Conservation (phyloP, 2,113 vertebrate species). For the Chauna torquata region DNA sequence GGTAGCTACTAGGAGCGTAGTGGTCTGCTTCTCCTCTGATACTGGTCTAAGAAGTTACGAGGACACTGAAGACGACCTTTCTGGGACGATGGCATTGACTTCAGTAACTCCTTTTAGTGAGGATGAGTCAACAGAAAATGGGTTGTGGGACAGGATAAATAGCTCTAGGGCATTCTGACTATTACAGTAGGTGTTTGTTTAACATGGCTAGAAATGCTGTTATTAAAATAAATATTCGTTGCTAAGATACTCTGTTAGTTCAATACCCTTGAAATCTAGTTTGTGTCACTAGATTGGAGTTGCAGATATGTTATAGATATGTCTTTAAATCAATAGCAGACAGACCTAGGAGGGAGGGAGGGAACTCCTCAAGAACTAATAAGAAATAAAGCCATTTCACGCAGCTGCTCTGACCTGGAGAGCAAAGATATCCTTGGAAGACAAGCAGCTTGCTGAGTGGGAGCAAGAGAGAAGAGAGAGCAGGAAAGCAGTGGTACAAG, state of each 20-base stretch:
- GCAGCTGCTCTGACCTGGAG: conserved; percentile 25
- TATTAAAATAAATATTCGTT: conserved; percentile 62
- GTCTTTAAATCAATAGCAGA: not conserved
- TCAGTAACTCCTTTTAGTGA: not conserved
- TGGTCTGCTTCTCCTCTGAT: not conserved
- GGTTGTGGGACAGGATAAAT: not conserved
- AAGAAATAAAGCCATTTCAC: not conserved
- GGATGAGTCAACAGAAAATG: not conserved
- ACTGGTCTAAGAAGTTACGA: not conserved
- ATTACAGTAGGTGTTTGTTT: conserved; percentile 25
- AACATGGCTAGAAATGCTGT: conserved; percentile 31
- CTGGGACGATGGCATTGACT: not conserved
- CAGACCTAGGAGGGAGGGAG: conserved; percentile 27
- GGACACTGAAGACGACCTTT: not conserved
- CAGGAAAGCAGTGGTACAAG: not conserved
- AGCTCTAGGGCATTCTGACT: not conserved
- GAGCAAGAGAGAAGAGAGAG: not conserved
- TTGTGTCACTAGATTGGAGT: conserved; percentile 27
- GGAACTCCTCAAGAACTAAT: conserved; percentile 24
- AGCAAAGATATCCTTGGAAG: conserved; percentile 3
- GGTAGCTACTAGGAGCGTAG: not conserved
- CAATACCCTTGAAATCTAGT: conserved; percentile 34
- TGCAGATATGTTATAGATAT: conserved; percentile 13
- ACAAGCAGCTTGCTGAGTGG: not conserved
- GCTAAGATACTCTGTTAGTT: conserved; percentile 56